Evolutionary conservation across 2,888 invertebrate genomes (phyloP).

Genomic region (Mesorhabditis belari): DNA sequence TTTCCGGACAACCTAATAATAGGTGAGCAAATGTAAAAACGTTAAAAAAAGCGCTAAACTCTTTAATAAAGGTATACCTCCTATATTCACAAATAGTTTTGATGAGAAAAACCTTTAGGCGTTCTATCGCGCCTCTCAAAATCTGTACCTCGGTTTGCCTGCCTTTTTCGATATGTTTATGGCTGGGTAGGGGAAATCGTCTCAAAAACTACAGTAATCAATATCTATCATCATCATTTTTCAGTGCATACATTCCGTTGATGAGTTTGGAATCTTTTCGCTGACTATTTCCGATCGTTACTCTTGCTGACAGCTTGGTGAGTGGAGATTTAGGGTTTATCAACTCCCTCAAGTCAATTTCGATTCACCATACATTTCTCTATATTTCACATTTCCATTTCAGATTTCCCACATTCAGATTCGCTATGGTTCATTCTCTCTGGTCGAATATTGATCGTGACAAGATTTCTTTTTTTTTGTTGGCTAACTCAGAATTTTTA

Average conservation of each 20-base stretch:
- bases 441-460: too few relatives aligned
- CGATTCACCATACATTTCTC: too few relatives aligned
- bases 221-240: background rate
- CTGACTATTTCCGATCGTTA: constrained; percentile 27
- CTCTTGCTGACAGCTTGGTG: constrained; percentile 40
- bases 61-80: background rate
- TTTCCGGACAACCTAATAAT: too few relatives aligned
- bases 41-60: background rate
- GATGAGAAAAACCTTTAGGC: constrained; percentile 13
- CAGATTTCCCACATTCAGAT: too few relatives aligned
- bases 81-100: background rate
- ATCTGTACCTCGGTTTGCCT: constrained; percentile 39
- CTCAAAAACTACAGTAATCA: too few relatives aligned
- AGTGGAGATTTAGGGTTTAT: too few relatives aligned
- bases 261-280: constrained; percentile 38
- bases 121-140: constrained; percentile 41
- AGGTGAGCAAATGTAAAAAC: background rate
- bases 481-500: too few relatives aligned
- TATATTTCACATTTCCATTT: too few relatives aligned
- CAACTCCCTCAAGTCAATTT: too few relatives aligned
- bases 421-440: too few relatives aligned
- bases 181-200: constrained; percentile 14
- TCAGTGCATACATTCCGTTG: constrained; percentile 38
- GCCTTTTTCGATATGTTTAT: constrained; percentile 46
- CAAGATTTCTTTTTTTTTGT: too few relatives aligned